A percentile compares a stretch with the other conserved stretches of the same genome.
phyloP scores from a whole-genome alignment of 2,113 vertebrate genomes.

The Rhadina sibilatrix region DNA sequence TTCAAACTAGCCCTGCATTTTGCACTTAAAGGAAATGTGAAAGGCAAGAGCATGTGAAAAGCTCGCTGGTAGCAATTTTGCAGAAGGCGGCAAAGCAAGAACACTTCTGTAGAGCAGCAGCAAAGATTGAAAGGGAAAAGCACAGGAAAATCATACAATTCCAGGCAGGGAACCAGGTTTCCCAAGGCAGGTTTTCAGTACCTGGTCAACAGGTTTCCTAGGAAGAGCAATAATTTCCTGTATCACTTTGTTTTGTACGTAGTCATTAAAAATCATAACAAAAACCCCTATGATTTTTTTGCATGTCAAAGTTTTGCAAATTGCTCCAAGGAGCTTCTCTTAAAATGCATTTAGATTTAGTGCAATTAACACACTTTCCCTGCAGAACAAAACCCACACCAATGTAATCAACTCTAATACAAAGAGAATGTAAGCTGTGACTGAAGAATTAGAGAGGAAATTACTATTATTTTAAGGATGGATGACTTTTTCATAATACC shows the following conservation, averaged over 20 bases:
- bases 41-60: neutral
- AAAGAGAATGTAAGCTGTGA: neutral
- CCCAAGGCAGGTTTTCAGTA: neutral
- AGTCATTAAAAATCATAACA: conserved; percentile 7
- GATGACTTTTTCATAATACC: conserved; percentile 4
- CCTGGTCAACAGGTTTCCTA: conserved; percentile 63
- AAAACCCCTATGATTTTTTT: neutral
- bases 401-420: neutral
- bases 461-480: conserved; percentile 24
- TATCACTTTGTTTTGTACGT: neutral
- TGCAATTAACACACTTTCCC: neutral
- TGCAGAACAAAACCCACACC: neutral
- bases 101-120: neutral
- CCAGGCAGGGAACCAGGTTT: neutral
- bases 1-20: conserved; percentile 9
- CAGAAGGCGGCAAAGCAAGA: neutral
- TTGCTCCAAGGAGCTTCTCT: conserved; percentile 31
- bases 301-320: conserved; percentile 39
- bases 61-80: neutral
- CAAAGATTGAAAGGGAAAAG: neutral
- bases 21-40: neutral
- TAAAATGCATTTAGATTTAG: conserved; percentile 32
- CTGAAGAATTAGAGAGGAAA: conserved; percentile 26
- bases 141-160: neutral
- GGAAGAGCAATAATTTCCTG: conserved; percentile 28